phyloP scores from a whole-genome alignment of 2,797 vertebrate genomes.

The Ficedula albicollis region DNA sequence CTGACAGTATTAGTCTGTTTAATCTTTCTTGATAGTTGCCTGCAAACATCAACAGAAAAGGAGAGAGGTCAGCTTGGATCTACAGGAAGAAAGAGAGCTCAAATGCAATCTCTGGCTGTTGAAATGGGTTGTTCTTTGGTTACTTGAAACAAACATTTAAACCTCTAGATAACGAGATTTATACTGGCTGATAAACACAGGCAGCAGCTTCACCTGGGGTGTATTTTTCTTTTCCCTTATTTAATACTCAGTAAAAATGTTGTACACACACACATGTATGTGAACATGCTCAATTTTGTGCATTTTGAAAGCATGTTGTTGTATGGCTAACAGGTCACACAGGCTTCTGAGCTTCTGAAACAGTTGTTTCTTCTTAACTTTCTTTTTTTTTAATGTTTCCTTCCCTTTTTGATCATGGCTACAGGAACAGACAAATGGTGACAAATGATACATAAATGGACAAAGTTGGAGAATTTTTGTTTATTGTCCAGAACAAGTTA shows the following conservation, averaged over 20 bases:
- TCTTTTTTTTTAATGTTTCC: neutral
- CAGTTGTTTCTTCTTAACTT: neutral
- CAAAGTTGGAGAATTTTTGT: neutral
- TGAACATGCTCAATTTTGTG: neutral
- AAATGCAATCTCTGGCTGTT: neutral
- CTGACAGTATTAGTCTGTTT: neutral
- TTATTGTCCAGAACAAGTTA: neutral
- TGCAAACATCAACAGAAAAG: neutral
- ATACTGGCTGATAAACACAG: neutral
- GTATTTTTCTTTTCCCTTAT: neutral
- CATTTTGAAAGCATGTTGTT: neutral
- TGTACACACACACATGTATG: rapidly evolving
- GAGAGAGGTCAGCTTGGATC: neutral
- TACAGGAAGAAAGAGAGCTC: neutral
- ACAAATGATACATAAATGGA: neutral
- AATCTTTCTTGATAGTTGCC: neutral
- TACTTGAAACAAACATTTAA: neutral
- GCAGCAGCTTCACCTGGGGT: neutral
- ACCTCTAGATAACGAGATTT: neutral
- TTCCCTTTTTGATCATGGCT: neutral
- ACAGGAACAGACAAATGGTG: neutral
- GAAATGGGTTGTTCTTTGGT: neutral
- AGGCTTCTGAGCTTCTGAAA: neutral
- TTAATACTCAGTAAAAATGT: neutral
- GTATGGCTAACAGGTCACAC: neutral